Percentiles rank a stretch among this genome's conserved stretches.
These are phyloP conservation scores for Teleopsis dalmanni DNA, from an alignment of 1,140 invertebrate genomes.

Conservation along the genomic window DNA sequence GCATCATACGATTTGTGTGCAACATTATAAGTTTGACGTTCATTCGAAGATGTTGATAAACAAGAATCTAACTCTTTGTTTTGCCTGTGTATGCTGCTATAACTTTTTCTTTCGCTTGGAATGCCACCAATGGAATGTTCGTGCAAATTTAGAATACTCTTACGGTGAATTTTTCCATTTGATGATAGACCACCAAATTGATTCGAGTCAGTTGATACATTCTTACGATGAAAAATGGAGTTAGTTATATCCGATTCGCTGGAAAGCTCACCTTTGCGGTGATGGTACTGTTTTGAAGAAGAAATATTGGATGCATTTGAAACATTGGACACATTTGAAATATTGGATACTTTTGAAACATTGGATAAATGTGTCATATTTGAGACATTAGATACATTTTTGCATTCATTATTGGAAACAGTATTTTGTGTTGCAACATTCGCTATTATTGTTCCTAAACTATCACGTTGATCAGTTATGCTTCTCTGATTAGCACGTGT, in stretches of 20 bases:
- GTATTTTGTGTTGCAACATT: no score
- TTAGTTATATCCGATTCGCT: conserved; percentile 66
- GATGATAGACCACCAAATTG: conserved; percentile 55
- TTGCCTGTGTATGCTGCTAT: conserved; percentile 66
- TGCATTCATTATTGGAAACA: no score
- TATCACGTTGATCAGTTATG: no score
- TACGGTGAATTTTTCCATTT: conserved; percentile 66
- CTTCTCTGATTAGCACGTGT: conserved; percentile 1
- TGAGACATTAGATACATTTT: no score
- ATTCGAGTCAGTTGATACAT: conserved; percentile 35
- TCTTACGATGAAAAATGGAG: conserved; percentile 67
- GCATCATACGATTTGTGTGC: not conserved
- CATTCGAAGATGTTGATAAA: conserved; percentile 2
- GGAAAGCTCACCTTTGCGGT: conserved; percentile 64
- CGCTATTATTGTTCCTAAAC: no score
- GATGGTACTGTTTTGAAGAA: conserved; percentile 44
- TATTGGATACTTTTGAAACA: no score
- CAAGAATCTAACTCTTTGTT: conserved; percentile 45
- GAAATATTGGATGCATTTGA: no score
- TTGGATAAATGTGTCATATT: no score
- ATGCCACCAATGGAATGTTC: conserved; percentile 48
- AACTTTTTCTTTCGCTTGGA: conserved; percentile 57
- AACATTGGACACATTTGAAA: no score
- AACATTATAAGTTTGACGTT: conserved; percentile 1
- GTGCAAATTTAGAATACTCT: conserved; percentile 68